Base-by-base conservation (phyloP, 53 echinoderm and acorn worm genomes). In the Mesocentrotus franciscanus region DNA sequence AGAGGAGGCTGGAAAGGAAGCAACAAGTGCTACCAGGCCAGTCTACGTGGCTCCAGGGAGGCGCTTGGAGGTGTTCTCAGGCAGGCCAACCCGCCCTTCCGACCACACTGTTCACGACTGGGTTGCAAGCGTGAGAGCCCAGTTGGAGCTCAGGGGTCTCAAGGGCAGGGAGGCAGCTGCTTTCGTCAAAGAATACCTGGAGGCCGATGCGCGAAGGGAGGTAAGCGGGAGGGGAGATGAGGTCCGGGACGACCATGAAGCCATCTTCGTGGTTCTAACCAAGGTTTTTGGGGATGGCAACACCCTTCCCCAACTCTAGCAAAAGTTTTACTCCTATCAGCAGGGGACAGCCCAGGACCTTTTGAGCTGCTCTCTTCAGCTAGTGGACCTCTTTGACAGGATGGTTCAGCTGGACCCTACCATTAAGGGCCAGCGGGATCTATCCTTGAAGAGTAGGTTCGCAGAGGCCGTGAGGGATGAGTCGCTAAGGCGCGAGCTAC, bases 221-320 rank as follows among this genome's bases (percentile, higher is more conserved):
- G 85, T 97, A 15, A 66, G 84, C 12, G 97, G 96, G 13, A 76
- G 96, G 60, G 97, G 97, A 8, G 92, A 94, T 7, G 30, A 24
- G 0, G 66, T 95, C 0, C n/a, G 42, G 11, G 60, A 70, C 6
- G 84, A 90, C n/a, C 95, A 93, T 0, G 96, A 92, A 14, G 55
- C 96, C 30, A 96, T 97, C 20, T 90, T 95, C 57, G 11, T 9
- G 16, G 61, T 97, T 1, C 93, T 96, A 0, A 70, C 59, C 1
- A 95, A 90, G 8, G 96, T 97, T 1, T 97, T 97, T 59, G 96
- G 97, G 0, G 97, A 97, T 79, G 95, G 96, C 0, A 92, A 87
- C 10, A 30, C 92, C 2, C 92, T 97, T 4, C 92, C 97, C 10
- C 95, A 92, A 26, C 55, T 97, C 0, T 96, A 96, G 75, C 96